A percentile compares a stretch with the other conserved stretches of the same genome.
These are phyloP conservation scores for Amphipoea oculea DNA, from an alignment of 2,888 invertebrate species.

Conservation along the genomic window DNA sequence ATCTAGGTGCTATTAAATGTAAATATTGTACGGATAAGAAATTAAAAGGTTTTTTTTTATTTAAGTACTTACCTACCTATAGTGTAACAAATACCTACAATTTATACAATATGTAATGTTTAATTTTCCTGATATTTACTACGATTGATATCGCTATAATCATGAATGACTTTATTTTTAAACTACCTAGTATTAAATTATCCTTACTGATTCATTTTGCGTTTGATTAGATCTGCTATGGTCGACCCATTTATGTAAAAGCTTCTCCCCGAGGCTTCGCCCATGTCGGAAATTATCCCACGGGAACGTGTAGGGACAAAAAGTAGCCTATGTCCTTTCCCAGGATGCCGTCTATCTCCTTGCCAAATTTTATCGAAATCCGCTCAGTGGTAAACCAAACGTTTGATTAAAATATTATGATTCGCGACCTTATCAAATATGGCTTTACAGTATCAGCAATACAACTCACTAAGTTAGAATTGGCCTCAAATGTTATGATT, in stretches of 20 bases:
- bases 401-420: too few relatives aligned
- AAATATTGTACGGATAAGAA: neutral
- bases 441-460: too few relatives aligned
- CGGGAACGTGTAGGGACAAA: too few relatives aligned
- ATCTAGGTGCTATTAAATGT: neutral
- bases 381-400: too few relatives aligned
- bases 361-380: too few relatives aligned
- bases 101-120: slow-evolving; percentile 3
- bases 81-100: neutral
- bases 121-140: neutral
- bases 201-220: neutral
- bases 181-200: neutral
- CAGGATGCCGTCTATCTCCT: too few relatives aligned
- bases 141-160: neutral
- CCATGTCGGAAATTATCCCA: too few relatives aligned
- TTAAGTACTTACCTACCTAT: neutral
- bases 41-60: neutral
- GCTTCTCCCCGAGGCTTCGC: too few relatives aligned
- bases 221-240: neutral
- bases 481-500: too few relatives aligned
- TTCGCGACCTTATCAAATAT: too few relatives aligned
- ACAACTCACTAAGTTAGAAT: too few relatives aligned
- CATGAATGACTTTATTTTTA: slow-evolving; percentile 5
- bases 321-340: too few relatives aligned
- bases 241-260: neutral